A percentile compares a stretch with the other conserved stretches of the same genome.
Conservation (phyloP, 2,113 vertebrate genomes). For the Mobula birostris region DNA sequence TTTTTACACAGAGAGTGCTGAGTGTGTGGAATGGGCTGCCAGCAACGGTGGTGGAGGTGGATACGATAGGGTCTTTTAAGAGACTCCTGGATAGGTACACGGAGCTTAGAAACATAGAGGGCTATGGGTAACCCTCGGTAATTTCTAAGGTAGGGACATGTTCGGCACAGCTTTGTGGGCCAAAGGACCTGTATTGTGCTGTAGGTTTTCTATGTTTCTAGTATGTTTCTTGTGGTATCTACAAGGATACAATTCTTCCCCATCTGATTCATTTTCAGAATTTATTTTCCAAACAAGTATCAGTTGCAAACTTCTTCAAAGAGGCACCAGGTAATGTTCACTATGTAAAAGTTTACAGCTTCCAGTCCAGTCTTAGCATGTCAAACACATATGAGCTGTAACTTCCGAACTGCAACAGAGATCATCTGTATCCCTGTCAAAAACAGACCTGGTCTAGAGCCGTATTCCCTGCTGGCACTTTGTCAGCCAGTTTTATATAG, state of each 20-base stretch:
- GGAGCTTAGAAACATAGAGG: no score
- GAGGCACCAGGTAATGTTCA: not conserved
- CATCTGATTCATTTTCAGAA: not conserved
- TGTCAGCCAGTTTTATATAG: not conserved
- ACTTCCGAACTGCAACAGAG: not conserved
- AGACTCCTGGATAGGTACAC: no score
- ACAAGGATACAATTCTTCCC: not conserved
- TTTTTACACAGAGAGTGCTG: no score
- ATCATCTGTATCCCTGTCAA: not conserved
- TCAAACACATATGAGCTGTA: not conserved
- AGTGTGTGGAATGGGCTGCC: no score
- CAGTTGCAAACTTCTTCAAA: not conserved
- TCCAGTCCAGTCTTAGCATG: not conserved
- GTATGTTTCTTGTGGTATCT: not conserved
- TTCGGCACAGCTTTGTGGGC: no score
- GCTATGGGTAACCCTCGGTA: no score
- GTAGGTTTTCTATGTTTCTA: no score
- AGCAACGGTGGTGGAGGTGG: no score
- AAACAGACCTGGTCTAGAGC: not conserved
- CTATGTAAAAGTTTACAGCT: not conserved
- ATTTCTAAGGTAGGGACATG: no score
- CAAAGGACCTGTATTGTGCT: no score
- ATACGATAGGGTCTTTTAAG: no score
- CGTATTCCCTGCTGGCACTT: not conserved
- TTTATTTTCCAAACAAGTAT: not conserved